These are phyloP conservation scores for Leucoraja ocellata DNA, from an alignment of 2,797 vertebrate species.

Conservation along the genomic window DNA sequence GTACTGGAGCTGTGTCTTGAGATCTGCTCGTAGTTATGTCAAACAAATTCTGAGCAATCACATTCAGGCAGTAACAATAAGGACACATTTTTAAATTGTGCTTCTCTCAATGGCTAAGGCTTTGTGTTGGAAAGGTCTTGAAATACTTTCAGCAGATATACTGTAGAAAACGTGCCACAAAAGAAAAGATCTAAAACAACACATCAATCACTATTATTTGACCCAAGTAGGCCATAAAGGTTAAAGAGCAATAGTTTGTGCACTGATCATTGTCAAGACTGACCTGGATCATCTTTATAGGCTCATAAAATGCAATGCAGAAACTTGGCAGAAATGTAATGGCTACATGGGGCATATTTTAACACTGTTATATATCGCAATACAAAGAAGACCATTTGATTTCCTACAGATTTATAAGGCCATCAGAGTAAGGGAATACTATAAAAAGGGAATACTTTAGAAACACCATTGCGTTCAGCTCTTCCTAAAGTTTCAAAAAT, in stretches of 20 bases:
- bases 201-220: background rate
- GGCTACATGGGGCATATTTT: background rate
- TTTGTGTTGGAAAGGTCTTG: background rate
- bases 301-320: background rate
- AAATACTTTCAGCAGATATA: background rate
- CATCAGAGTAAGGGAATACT: too few relatives aligned
- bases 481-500: too few relatives aligned
- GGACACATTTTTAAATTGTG: background rate
- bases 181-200: background rate
- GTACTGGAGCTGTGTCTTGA: background rate
- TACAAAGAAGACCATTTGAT: conserved; percentile 7
- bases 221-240: background rate
- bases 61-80: background rate
- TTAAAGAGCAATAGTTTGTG: background rate
- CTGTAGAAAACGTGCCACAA: background rate
- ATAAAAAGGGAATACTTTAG: background rate
- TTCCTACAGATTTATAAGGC: background rate
- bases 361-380: background rate
- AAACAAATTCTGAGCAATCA: background rate
- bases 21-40: background rate
- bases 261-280: background rate
- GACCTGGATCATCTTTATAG: background rate
- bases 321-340: conserved; percentile 9
- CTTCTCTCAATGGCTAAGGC: background rate
- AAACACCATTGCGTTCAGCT: background rate